Base-by-base conservation (phyloP, 2,113 vertebrate species). In the Baryphthengus martii region DNA sequence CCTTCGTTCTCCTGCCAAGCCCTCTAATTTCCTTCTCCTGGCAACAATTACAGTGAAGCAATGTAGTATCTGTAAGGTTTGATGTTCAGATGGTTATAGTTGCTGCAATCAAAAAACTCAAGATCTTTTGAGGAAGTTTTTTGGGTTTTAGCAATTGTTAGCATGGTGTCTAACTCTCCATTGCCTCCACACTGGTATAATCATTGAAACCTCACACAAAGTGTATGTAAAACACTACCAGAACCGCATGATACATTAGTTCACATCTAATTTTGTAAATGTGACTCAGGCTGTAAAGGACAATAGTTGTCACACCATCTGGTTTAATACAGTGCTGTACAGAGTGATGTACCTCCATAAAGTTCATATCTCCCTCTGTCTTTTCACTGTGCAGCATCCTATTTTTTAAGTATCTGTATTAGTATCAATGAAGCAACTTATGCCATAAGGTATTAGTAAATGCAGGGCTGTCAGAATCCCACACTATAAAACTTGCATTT, bases 281-380 rank as follows among this genome's bases (percentile, higher is more conserved):
- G 61, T 89, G 86, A 96, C 63, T 94, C 92, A 96, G 76, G 59
- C 79, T 88, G 40, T 75, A 67, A 94, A 90, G 71, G 76, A 78
- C 56, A 75, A 65, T 59, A 88, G 45, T 90, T 94, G 56, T 83
- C 90, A 90, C 24, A 72, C 65, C 90, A 90, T 84, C 78, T 95
- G 82, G 29, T 44, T 76, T 88, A 74, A 89, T 37, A 47, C 37
- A 89, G 53, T 42, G 52, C 90, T 52, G 65, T n/a, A 53, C 10
- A 35, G 18, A 70, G 42, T 0, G 2, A 68, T 33, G 42, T 24
- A 68, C 13, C 88, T 90, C 68, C 39, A 18, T 12, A 85, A 65
- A 24, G 24, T 31, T 42, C 35, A 5, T 24, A 7, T 67, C 42
- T 84, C 11, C 6, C 28, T 44, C 31, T 55, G 61, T 16, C 70